Evolutionary conservation across 1,140 invertebrate species (phyloP), one percentile per base, ranked within the genome.

Genomic region (Cotesia glomerata): DNA sequence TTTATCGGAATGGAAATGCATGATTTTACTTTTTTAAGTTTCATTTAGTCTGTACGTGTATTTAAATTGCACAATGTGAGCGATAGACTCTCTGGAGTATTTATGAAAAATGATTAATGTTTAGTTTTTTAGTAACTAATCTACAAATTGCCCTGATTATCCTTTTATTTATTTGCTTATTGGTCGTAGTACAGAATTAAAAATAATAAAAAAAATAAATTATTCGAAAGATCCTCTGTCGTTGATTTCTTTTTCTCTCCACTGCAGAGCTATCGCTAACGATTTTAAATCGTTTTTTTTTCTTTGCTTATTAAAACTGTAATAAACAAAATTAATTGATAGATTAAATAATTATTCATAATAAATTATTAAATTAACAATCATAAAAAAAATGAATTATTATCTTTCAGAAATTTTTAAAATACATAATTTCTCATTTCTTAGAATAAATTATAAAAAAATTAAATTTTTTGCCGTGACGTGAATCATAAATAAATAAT

Each of bases 261-360:
- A 32, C 34, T 0, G 13, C 52, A 68, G 51, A 8, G 36, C 34
- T 34, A 68, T 36, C 11, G 52, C 5, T 35, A 56, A 14, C 65
- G 35, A 74, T 73, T 71, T 72, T 35, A 69, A 34, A 14, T 63
- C n/a, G 13, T 69, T 62, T 8, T 7, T 14, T 49, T 49, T 26
- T 26, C 26, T 49, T 69, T 52, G 59, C 2, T 59, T 52, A 72
- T 76, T 80, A 80, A 77, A 80, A 80, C 79, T 80, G 75, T 63
- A 79, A 79, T 11, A 26, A 16, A 58, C 64, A 74, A 61, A 34
- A 32, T 39, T 32, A 16, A 14, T 59, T 26, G 4, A 45, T 34
- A 51, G 5, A 54, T 14, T 34, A 16, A 65, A 62, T 65, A 18
- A 39, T 61, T 45, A 18, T 26, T 66, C 3, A 0, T 26, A 26